Evolutionary conservation across 1,140 invertebrate genomes (phyloP).

Genomic region (Caligus rogercresseyi): DNA sequence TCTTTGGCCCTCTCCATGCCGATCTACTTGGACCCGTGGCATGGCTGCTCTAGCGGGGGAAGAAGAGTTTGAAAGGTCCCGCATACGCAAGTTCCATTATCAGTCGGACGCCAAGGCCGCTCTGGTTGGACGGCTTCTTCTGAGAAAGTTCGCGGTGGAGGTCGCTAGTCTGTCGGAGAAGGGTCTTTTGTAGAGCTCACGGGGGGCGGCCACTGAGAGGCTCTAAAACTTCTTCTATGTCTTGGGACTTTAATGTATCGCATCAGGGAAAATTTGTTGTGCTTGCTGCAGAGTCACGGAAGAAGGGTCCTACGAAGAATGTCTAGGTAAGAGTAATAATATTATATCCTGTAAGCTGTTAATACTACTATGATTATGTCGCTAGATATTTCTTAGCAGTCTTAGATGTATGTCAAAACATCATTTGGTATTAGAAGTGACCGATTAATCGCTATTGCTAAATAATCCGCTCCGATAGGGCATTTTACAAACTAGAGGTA

Average conservation of each 20-base stretch:
- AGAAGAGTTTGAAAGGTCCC: neutral
- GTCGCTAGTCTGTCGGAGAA: neutral
- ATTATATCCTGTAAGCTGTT: no score
- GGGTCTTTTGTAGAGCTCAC: neutral
- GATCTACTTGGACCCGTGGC: neutral
- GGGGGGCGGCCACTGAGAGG: neutral
- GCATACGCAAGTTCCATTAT: constrained; percentile 7
- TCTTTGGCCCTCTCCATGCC: neutral
- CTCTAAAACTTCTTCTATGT: neutral
- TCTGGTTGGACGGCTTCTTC: neutral
- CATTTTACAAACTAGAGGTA: no score
- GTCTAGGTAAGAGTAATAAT: no score
- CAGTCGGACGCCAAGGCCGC: constrained; percentile 11
- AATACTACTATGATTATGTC: neutral
- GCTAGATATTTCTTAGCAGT: neutral
- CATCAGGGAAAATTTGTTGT: constrained; percentile 1
- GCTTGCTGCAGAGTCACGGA: neutral
- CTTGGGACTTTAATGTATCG: constrained; percentile 4
- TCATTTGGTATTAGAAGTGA: no score
- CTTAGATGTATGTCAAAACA: neutral
- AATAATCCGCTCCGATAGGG: no score
- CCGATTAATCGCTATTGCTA: no score
- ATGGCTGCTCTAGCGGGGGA: neutral
- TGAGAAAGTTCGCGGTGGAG: neutral
- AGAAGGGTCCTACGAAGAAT: no score